Evolutionary conservation across 2,113 vertebrate species (phyloP).

Genomic region (Sitta europaea): DNA sequence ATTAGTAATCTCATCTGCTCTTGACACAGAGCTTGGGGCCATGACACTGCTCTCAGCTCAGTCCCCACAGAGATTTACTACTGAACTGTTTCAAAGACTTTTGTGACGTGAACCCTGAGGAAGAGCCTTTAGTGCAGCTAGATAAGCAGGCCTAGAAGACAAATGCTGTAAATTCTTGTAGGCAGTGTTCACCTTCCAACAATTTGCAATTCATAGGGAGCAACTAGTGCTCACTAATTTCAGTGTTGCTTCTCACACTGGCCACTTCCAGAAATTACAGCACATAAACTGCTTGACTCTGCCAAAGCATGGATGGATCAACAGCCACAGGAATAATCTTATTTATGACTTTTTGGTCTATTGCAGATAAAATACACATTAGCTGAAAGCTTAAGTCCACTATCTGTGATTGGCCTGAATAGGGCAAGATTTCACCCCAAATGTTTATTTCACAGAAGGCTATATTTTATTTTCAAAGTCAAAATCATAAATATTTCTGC

Average conservation of each 20-base stretch:
- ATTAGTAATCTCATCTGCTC: constrained; percentile 8
- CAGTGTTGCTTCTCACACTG: neutral
- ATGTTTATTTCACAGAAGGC: neutral
- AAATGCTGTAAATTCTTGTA: neutral
- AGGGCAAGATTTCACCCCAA: neutral
- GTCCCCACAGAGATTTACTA: constrained; percentile 1
- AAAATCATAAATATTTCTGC: neutral
- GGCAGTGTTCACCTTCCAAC: neutral
- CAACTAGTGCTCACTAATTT: neutral
- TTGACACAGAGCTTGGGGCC: neutral
- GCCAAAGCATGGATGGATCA: neutral
- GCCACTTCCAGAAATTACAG: neutral
- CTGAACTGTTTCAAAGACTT: neutral
- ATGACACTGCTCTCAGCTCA: neutral
- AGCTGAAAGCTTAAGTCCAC: neutral
- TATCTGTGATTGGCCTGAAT: neutral
- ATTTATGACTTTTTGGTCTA: neutral
- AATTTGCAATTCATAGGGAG: neutral
- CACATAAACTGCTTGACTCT: neutral
- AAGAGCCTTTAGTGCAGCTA: neutral
- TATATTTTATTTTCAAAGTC: neutral
- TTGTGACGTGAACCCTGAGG: neutral
- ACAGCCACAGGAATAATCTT: neutral
- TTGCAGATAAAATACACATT: neutral
- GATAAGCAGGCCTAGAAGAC: neutral